A percentile compares a stretch with the other conserved stretches of the same genome.
phyloP scores from a whole-genome alignment of 2,888 invertebrate species.

The Melanotus villosus region DNA sequence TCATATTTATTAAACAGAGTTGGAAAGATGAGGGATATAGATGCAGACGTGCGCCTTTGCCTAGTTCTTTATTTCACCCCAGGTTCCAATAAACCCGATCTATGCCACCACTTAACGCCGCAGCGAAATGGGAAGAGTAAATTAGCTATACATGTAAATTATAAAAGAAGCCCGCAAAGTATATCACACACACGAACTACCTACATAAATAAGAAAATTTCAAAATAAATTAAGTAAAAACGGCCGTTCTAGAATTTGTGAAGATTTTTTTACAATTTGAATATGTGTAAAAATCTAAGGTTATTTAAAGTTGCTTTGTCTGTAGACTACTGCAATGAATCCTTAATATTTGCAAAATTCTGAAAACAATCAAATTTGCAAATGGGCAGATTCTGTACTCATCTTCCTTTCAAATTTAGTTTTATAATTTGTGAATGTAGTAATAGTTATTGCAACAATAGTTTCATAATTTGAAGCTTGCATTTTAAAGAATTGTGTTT shows the following conservation, averaged over 20 bases:
- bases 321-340: too few relatives aligned
- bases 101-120: slow-evolving; percentile 55
- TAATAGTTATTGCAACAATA: too few relatives aligned
- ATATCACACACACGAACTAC: background rate
- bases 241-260: background rate
- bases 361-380: too few relatives aligned
- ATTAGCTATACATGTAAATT: slow-evolving; percentile 43
- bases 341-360: too few relatives aligned
- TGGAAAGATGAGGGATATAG: slow-evolving; percentile 36
- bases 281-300: background rate
- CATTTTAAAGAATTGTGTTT: too few relatives aligned
- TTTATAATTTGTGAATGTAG: too few relatives aligned
- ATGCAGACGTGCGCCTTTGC: slow-evolving; percentile 40
- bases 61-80: slow-evolving; percentile 57
- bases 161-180: slow-evolving; percentile 12
- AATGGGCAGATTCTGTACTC: too few relatives aligned
- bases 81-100: slow-evolving; percentile 57
- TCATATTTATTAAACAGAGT: slow-evolving; percentile 33
- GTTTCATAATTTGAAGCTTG: too few relatives aligned
- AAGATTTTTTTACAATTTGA: background rate
- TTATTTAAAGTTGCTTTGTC: too few relatives aligned
- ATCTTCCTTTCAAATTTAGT: too few relatives aligned
- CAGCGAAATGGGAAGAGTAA: slow-evolving; percentile 50
- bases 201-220: slow-evolving; percentile 9
- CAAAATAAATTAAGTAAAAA: too few relatives aligned